These are phyloP conservation scores for Ichneumoninae sp. DNA, from an alignment of 2,888 invertebrate species.

Conservation along the genomic window DNA sequence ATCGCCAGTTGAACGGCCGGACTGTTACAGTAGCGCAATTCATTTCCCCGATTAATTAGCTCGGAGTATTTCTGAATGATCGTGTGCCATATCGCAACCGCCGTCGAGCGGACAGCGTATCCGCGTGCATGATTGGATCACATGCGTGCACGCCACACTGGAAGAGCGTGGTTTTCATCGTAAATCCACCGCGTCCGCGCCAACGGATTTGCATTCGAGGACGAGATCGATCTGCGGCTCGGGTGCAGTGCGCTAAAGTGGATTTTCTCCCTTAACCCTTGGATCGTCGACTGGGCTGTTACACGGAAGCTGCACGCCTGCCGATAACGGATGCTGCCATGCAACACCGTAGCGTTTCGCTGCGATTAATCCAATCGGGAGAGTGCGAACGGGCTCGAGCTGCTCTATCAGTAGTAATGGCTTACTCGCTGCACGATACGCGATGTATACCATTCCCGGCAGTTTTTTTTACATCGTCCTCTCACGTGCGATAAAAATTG, in stretches of 20 bases:
- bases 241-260: constrained; percentile 12
- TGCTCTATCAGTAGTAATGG: constrained; percentile 1
- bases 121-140: neutral
- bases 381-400: neutral
- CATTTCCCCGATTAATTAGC: constrained; percentile 14
- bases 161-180: constrained; percentile 31
- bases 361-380: constrained; percentile 25
- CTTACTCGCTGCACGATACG: neutral
- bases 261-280: constrained; percentile 8
- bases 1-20: constrained; percentile 2
- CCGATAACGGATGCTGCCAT: constrained; percentile 11
- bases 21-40: constrained; percentile 1
- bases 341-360: constrained; percentile 3
- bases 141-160: neutral
- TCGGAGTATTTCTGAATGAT: constrained; percentile 28
- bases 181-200: constrained; percentile 40
- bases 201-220: constrained; percentile 42
- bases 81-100: constrained; percentile 18
- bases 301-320: constrained; percentile 34
- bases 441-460: neutral
- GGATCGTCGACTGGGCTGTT: constrained; percentile 10
- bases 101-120: constrained; percentile 3
- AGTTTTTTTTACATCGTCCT: neutral
- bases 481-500: neutral
- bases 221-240: constrained; percentile 56